phyloP scores from a whole-genome alignment of 2,113 vertebrate genomes.

The Hyaena hyaena region DNA sequence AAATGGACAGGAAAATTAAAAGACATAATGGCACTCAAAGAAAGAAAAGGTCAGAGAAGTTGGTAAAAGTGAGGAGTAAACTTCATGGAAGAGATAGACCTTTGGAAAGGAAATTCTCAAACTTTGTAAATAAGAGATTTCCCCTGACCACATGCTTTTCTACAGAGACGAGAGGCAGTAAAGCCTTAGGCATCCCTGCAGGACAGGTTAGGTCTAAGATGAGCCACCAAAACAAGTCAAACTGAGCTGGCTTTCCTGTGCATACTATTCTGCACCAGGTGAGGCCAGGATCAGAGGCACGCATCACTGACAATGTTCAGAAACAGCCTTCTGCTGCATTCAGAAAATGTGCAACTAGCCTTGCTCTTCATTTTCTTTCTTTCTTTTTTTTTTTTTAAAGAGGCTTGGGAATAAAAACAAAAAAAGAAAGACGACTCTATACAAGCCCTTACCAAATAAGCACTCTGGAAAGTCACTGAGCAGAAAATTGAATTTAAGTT shows the following conservation, averaged over 20 bases:
- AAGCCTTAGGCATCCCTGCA: neutral
- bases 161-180: neutral
- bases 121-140: neutral
- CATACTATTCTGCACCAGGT: neutral
- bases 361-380: neutral
- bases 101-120: neutral
- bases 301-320: neutral
- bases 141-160: neutral
- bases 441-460: conserved; percentile 40
- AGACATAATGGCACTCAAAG: neutral
- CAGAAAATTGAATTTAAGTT: conserved; percentile 76
- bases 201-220: neutral
- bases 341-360: neutral
- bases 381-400: neutral
- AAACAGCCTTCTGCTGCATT: neutral
- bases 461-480: conserved; percentile 70
- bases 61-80: neutral
- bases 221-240: neutral
- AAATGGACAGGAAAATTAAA: neutral
- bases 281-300: neutral
- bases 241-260: neutral
- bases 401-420: conserved; percentile 50
- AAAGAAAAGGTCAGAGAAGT: neutral
- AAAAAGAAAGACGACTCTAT: conserved; percentile 34
- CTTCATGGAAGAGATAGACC: neutral